Base-by-base conservation (phyloP, 1,140 invertebrate species). In the Heliconius melpomene region DNA sequence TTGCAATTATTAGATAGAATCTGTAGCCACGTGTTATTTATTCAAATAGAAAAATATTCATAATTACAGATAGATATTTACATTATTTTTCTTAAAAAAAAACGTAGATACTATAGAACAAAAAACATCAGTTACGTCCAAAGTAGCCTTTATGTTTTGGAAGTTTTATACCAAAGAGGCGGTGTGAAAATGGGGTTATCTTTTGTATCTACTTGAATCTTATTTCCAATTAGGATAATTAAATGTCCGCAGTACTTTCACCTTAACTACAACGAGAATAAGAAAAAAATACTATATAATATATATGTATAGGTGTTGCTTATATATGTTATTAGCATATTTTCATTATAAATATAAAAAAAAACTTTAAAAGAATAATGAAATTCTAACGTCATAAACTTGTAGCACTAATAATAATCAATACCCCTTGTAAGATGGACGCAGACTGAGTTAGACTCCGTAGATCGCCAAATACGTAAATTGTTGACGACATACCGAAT, bases 171-270 rank as follows among this genome's bases (percentile, higher is more conserved):
- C 26, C 54, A 60, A 60, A 60, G n/a, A 60, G 54, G 18, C 60
- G 60, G 29, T 66, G 60, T 66, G 60, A 66, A 66, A 66, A 66
- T 66, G 60, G 7, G 60, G 60, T 66, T 66, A 66, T 66, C 60
- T 66, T 66, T 66, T 66, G 60, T 66, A 66, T n/a, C 60, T 66
- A 66, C 23, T 66, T 29, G 26, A 66, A 29, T 66, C 26, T 66
- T 66, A 66, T 66, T 66, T 29, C 60, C 60, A 66, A 66, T 66
- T 66, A 66, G 60, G 60, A 66, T 66, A 66, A 66, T 66, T 66
- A 66, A 66, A 66, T 29, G 60, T 66, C 60, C 60, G 60, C 60
- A 66, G 60, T 29, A 66, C 60, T 66, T 66, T 29, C 26, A 29
- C 60, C 26, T 66, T 26, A 66, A 66, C 60, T 26, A 66, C 26